phyloP scores from a whole-genome alignment of 2,888 invertebrate genomes.

The Sphecodes monilicornis region DNA sequence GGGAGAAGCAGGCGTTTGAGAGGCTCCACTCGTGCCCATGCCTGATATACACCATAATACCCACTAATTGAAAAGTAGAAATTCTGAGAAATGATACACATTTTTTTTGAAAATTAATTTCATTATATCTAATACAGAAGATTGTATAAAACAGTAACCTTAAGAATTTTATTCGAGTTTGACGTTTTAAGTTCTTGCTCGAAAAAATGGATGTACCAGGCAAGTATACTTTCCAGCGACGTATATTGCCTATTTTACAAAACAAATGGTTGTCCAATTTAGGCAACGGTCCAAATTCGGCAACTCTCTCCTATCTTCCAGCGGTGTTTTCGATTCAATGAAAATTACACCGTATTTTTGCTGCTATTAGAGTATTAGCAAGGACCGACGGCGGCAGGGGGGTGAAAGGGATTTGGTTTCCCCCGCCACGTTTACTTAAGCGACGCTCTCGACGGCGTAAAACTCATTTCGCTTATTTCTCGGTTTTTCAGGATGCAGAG shows the following conservation, averaged over 20 bases:
- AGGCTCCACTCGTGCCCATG: too few species aligned
- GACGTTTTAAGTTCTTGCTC: too few species aligned
- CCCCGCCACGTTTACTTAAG: constrained; percentile 13
- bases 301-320: too few species aligned
- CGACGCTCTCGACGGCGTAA: constrained; percentile 20
- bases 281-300: too few species aligned
- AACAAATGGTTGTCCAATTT: too few species aligned
- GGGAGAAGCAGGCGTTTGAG: too few species aligned
- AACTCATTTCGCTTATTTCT: constrained; percentile 62
- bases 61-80: background rate
- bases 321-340: background rate
- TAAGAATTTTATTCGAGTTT: background rate
- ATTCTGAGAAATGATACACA: background rate
- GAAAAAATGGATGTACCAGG: too few species aligned
- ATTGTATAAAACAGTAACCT: background rate
- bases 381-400: background rate
- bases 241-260: too few species aligned
- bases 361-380: background rate
- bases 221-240: too few species aligned
- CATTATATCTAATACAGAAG: too few species aligned
- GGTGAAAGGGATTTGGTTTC: background rate
- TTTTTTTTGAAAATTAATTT: too few species aligned
- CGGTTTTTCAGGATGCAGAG: constrained; percentile 80
- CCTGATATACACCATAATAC: too few species aligned
- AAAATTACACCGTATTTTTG: constrained; percentile 35